These are phyloP conservation scores for Nematostella vectensis DNA, from an alignment of 92 coral and sea anemone genomes.

Conservation along the genomic window DNA sequence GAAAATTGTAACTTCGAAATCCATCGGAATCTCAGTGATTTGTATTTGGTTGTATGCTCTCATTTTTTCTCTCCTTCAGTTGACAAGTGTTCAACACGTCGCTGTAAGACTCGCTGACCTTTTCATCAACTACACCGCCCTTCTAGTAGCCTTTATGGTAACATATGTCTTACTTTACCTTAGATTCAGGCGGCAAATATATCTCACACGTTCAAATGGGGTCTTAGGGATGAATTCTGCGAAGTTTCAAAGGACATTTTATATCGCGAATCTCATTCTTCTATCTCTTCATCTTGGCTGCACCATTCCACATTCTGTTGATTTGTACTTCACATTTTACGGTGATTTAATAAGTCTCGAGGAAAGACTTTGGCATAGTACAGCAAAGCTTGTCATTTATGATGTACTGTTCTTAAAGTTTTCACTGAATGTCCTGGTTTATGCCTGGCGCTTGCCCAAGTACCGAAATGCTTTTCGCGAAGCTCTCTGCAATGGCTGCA, in stretches of 20 bases:
- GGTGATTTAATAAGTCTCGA: neutral
- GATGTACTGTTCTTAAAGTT: neutral
- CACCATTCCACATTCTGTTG: neutral
- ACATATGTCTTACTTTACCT: neutral
- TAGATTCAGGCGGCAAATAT: neutral
- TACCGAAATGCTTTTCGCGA: neutral
- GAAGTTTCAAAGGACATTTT: neutral
- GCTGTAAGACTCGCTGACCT: neutral
- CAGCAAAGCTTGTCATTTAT: neutral
- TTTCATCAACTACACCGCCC: neutral
- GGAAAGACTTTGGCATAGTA: neutral
- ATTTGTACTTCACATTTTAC: neutral
- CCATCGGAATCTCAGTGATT: neutral
- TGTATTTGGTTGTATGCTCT: neutral
- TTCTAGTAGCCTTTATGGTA: neutral
- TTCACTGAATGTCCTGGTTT: neutral
- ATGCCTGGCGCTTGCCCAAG: neutral
- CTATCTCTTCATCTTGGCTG: neutral
- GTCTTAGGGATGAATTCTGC: neutral
- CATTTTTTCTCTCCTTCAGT: neutral
- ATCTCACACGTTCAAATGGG: neutral
- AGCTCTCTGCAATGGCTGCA: neutral
- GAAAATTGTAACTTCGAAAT: neutral
- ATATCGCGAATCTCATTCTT: neutral
- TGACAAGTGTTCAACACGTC: neutral